Base-by-base conservation (phyloP, 1,140 invertebrate species). In the Patella vulgata region DNA sequence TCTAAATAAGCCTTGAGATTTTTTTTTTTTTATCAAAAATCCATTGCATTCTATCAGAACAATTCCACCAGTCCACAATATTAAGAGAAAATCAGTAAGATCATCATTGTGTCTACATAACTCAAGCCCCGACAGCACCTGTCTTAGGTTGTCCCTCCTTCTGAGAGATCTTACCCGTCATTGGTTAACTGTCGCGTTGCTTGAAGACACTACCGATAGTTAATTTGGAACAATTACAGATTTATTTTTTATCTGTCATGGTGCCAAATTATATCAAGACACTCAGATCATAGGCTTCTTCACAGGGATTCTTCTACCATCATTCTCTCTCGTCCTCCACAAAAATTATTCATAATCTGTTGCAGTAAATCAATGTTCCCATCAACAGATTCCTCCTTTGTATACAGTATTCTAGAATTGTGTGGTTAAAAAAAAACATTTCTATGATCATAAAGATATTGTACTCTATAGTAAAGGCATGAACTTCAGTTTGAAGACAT, bases 81-180 rank as follows among this genome's bases (percentile, higher is more conserved):
- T n/a, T n/a, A n/a, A n/a, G n/a, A n/a, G n/a, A n/a, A n/a, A n/a
- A n/a, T n/a, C n/a, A n/a, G n/a, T n/a, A n/a, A n/a, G n/a, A n/a
- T n/a, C n/a, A n/a, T n/a, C n/a, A n/a, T n/a, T n/a, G n/a, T n/a
- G n/a, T n/a, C n/a, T n/a, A n/a, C n/a, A n/a, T 8, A 53, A 12
- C 1, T 23, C 12, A 31, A 30, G 64, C 56, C 48, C 69, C 68
- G 67, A 64, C 65, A 71, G 74, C 59, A 64, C 71, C 71, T 77
- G 75, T 70, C 61, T 71, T 74, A 75, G 71, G 73, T 67, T 61
- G 73, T 70, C 69, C 64, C 65, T 66, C 73, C 62, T 75, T 70
- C 67, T 70, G 73, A 62, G 25, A 65, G 66, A 73, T 65, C 73
- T 67, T 70, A 77, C 73, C 75, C 73, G 75, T 77, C 75, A 66